Percentiles rank a stretch among this genome's conserved stretches.
phyloP scores from a whole-genome alignment of 1,140 invertebrate species.

The Cotesia glomerata region DNA sequence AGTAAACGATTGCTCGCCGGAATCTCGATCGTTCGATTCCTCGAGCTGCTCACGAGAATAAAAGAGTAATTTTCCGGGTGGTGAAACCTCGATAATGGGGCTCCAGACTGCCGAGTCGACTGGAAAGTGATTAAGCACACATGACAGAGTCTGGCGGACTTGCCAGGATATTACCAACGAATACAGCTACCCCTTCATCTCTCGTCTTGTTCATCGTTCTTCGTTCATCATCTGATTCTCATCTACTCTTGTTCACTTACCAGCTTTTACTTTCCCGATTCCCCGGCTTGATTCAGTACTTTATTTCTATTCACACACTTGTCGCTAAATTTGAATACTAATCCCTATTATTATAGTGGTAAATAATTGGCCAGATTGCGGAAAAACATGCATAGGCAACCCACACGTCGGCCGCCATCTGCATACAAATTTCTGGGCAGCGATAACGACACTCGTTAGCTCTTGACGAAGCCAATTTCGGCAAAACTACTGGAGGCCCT shows the following conservation, averaged over 20 bases:
- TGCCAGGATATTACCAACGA: slow-evolving; percentile 56
- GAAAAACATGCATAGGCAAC: slow-evolving; percentile 36
- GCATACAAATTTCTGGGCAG: neutral
- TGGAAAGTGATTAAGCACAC: slow-evolving; percentile 64
- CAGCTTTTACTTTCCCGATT: neutral
- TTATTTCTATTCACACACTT: no score
- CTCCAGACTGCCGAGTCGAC: slow-evolving; percentile 62
- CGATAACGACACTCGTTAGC: slow-evolving; percentile 16
- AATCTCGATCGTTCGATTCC: slow-evolving; percentile 38
- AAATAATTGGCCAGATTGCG: slow-evolving; percentile 41
- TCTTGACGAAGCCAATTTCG: slow-evolving; percentile 27
- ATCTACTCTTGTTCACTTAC: slow-evolving; percentile 22
- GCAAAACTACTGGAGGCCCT: neutral
- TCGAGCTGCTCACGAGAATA: slow-evolving; percentile 55
- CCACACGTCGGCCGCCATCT: neutral
- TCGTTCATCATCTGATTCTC: slow-evolving; percentile 6
- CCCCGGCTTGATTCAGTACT: neutral
- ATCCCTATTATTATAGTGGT: slow-evolving; percentile 25
- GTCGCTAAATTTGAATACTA: slow-evolving; percentile 14
- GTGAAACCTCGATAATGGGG: slow-evolving; percentile 61
- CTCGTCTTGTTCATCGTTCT: slow-evolving; percentile 5
- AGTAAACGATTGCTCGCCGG: slow-evolving; percentile 42
- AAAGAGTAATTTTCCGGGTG: slow-evolving; percentile 65
- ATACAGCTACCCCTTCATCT: neutral
- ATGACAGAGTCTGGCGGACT: slow-evolving; percentile 57